Base-by-base conservation (phyloP, 2,797 vertebrate species). In the Garrulus glandarius region DNA sequence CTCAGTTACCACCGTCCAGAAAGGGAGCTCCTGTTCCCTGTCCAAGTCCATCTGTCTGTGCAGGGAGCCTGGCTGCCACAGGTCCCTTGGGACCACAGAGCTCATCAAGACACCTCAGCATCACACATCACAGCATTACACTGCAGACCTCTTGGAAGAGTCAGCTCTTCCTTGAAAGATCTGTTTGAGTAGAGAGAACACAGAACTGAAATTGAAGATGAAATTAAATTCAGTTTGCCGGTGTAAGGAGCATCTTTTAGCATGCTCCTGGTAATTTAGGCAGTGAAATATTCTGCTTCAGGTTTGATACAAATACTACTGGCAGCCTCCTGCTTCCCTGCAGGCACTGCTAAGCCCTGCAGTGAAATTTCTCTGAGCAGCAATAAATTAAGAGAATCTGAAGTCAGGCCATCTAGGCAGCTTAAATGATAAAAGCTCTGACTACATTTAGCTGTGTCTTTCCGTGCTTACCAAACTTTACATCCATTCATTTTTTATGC, bases 1-100 rank as follows among this genome's bases (percentile, higher is more conserved):
- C 68, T 36, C 32, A 8, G 30, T 8, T 55, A 37, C 27, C 56
- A 34, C 24, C 11, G 15, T 70, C 34, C 32, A 26, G 53, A 37
- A 83, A 63, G 30, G 53, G 39, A 46, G 6, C 5, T 63, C 39
- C 39, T 4, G 5, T 4, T 5, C 22, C 32, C 19, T 43, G 24
- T 75, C 19, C 52, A 20, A 61, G 32, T 3, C 44, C 61, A 3
- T 11, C 52, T 6, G 0, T 9, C 44, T 11, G 23, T 4, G 1
- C 21, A 11, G 22, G 34, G 32, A 61, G 6, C 16, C 32, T 16
- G 10, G 11, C 26, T 59, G 17, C 5, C 21, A 30, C 17, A 4
- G 15, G 75, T 60, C 43, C 7, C 52, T 11, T n/a, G 34, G 34
- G 26, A 34, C 26, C 19, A 9, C 0, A 3, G 17, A 78, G 15